Percentiles rank a stretch among this genome's conserved stretches.
Conservation (phyloP, 1,140 invertebrate species). For the Prorops nasuta region DNA sequence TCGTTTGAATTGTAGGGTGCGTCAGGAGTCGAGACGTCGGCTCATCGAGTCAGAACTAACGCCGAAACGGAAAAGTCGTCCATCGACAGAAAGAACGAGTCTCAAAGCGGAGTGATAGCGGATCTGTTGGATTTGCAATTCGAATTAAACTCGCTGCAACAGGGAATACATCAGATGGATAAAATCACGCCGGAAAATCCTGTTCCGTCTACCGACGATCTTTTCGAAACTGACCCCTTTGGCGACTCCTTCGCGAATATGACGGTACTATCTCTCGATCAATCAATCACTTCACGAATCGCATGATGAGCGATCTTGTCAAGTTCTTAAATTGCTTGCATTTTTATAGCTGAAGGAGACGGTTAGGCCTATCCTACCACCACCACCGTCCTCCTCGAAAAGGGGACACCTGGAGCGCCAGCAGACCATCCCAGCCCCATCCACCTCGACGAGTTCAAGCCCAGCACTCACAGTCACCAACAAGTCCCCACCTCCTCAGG, state of each 20-base stretch:
- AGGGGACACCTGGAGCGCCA: conserved; percentile 47
- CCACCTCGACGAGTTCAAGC: conserved; percentile 42
- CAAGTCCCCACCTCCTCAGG: conserved; percentile 51
- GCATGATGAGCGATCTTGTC: no score
- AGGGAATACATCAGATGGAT: conserved; percentile 85
- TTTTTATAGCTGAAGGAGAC: conserved; percentile 44
- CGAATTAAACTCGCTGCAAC: conserved; percentile 85
- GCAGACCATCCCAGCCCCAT: conserved; percentile 41
- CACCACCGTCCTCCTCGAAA: conserved; percentile 63
- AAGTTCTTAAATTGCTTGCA: no score
- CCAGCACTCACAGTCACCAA: conserved; percentile 48
- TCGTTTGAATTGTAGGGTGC: conserved; percentile 37
- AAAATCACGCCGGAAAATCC: conserved; percentile 76
- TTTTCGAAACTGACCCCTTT: conserved; percentile 67
- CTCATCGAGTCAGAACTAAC: conserved; percentile 38
- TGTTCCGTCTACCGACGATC: conserved; percentile 59
- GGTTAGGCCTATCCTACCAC: conserved; percentile 59
- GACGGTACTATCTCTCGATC: conserved; percentile 56
- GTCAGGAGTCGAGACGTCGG: conserved; percentile 44
- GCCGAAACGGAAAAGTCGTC: conserved; percentile 40
- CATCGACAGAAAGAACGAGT: conserved; percentile 47
- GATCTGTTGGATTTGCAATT: conserved; percentile 92
- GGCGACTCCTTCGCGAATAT: conserved; percentile 77
- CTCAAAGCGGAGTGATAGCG: conserved; percentile 60
- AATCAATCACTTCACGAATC: no score